Percentiles rank a stretch among this genome's conserved stretches.
Conservation (phyloP, 2,113 vertebrate species). For the Varanus salvator region DNA sequence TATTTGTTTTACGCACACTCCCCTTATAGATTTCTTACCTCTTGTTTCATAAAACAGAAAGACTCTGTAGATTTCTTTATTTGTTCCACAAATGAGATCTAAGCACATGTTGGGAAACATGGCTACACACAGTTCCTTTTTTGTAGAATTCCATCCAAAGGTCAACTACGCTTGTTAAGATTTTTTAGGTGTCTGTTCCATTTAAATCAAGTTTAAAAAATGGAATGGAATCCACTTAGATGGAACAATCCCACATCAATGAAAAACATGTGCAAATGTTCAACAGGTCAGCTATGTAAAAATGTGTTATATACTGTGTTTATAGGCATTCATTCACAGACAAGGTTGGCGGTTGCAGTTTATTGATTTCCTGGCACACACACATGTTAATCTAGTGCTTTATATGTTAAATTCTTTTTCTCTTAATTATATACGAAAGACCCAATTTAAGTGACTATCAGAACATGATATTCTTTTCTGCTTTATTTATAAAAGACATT, state of each 20-base stretch:
- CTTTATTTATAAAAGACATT: slow-evolving; percentile 32
- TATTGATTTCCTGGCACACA: slow-evolving; percentile 66
- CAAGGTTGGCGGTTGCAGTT: slow-evolving; percentile 54
- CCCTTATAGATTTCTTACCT: slow-evolving; percentile 11
- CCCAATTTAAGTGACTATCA: slow-evolving; percentile 20
- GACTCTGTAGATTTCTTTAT: slow-evolving; percentile 38
- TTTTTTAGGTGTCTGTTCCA: slow-evolving; percentile 75
- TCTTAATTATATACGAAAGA: slow-evolving; percentile 24
- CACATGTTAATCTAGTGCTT: slow-evolving; percentile 21
- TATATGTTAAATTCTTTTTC: slow-evolving; percentile 27
- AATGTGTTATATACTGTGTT: slow-evolving; percentile 70
- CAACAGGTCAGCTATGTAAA: slow-evolving; percentile 72
- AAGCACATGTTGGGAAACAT: slow-evolving; percentile 43
- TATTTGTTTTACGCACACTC: slow-evolving; percentile 40
- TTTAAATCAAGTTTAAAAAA: slow-evolving; percentile 71
- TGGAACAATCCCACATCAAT: slow-evolving; percentile 73
- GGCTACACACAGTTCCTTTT: slow-evolving; percentile 50
- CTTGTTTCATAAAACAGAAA: slow-evolving; percentile 33
- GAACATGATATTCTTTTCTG: slow-evolving; percentile 21
- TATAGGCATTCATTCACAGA: slow-evolving; percentile 70
- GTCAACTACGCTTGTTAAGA: slow-evolving; percentile 72
- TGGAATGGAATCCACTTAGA: slow-evolving; percentile 62
- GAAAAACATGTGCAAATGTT: slow-evolving; percentile 76
- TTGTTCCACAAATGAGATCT: slow-evolving; percentile 28
- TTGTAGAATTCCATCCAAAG: slow-evolving; percentile 64